Evolutionary conservation across 2,888 invertebrate species (phyloP), one percentile per base, ranked within the genome.

Genomic region (Lasiommata megera): DNA sequence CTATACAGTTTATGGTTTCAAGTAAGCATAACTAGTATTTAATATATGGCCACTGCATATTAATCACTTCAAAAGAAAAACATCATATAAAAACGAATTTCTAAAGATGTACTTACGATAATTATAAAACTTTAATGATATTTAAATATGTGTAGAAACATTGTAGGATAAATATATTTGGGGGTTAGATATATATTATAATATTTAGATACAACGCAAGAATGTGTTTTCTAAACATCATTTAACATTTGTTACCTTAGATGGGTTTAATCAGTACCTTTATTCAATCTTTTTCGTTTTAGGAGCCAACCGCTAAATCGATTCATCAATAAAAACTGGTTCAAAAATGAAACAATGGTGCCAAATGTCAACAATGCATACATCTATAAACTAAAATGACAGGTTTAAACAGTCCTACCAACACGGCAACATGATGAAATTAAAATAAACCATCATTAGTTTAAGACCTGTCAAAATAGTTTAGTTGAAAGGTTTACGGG

Each of bases 21-120:
- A 8, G 6, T 28, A 34, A 34, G 38, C n/a, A 38, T 16, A 9
- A 46, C 6, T 40, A 31, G 9, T 17, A 60, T 66, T n/a, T n/a
- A n/a, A n/a, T 67, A 72, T 83, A 88, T 88, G 88, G 88, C 88
- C 82, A 73, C 83, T 79, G 69, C 64, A 71, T 84, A 86, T 88
- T 37, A 18, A 48, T 37, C 36, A 48, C 48, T 23, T 37, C 12
- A 37, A 48, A 23, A 36, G 34, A 6, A 23, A 37, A 14, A 12
- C 9, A n/a, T n/a, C n/a, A 6, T n/a, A 17, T 44, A 1, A n/a
- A 47, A 31, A 16, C 14, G 7, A 36, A 38, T 14, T n/a, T 12
- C 38, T 38, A 38, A 1, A 18, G 34, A 12, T 18, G 12, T 17
- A 6, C 18, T 16, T 44, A 31, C 11, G 16, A 11, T 31, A 29